Conservation (phyloP, 2,113 vertebrate genomes). For the Varanus komodoensis region DNA sequence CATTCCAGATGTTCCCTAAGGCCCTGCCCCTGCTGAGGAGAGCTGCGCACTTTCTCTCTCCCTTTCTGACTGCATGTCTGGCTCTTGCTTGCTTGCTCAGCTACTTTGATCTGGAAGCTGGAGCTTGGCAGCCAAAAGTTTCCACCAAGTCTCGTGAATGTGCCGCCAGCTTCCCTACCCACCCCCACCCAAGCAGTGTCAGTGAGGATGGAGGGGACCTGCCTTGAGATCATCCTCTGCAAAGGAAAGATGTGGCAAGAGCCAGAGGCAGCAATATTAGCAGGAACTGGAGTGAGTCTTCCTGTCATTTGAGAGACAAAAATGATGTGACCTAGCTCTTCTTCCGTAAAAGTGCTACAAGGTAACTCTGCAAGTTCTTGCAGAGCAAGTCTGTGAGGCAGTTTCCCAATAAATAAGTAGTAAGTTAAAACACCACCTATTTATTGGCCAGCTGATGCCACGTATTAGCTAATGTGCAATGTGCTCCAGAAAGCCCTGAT, state of each 20-base stretch:
- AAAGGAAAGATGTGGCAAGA: background rate
- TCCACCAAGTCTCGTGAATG: constrained; percentile 9
- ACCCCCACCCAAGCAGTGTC: background rate
- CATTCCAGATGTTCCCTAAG: constrained; percentile 10
- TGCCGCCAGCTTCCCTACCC: background rate
- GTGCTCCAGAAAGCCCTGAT: background rate
- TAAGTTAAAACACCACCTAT: background rate
- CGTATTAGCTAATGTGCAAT: background rate
- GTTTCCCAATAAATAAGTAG: background rate
- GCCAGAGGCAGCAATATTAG: no score
- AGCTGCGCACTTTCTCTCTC: background rate
- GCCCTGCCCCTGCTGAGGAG: background rate
- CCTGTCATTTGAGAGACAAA: background rate
- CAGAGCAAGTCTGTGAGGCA: background rate
- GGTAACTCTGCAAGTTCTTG: background rate
- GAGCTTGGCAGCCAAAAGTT: constrained; percentile 5
- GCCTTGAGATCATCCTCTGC: background rate
- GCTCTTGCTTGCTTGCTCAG: background rate
- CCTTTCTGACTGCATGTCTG: background rate
- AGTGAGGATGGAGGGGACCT: background rate
- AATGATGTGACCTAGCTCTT: background rate
- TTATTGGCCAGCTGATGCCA: background rate
- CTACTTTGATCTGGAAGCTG: constrained; percentile 13
- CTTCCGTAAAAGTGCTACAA: background rate
- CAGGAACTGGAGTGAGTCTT: background rate